Conservation (phyloP, 2,113 vertebrate genomes). For the Tupaia chinensis region DNA sequence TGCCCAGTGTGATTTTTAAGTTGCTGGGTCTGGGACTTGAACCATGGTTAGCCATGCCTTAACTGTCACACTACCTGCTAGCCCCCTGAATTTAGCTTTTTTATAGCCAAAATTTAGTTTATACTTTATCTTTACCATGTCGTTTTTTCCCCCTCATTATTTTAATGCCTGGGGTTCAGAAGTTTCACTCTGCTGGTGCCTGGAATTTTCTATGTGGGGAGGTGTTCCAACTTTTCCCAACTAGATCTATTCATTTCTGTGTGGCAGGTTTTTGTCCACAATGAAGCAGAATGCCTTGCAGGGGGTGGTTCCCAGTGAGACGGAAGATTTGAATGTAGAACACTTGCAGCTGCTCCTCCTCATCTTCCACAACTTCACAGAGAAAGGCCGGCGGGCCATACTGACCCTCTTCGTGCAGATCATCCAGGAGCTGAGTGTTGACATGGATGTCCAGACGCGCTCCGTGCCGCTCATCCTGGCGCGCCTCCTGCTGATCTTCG, state of each 20-base stretch:
- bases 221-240: background rate
- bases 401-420: constrained; percentile 93
- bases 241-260: background rate
- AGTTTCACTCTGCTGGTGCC: background rate
- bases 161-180: background rate
- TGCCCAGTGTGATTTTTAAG: too few species aligned
- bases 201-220: background rate
- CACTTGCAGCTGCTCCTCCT: constrained; percentile 98
- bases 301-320: constrained; percentile 91
- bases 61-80: too few species aligned
- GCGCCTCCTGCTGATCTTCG: constrained; percentile 94
- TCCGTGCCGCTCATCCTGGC: constrained; percentile 94
- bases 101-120: background rate
- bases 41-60: too few species aligned
- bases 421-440: constrained; percentile 92
- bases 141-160: background rate
- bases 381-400: constrained; percentile 91
- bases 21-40: too few species aligned
- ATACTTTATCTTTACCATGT: background rate
- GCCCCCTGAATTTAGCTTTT: background rate
- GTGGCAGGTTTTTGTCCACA: constrained; percentile 94
- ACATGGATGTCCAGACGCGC: constrained; percentile 91
- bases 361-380: constrained; percentile 97
- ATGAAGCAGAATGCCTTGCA: constrained; percentile 96
- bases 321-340: constrained; percentile 96